Evolutionary conservation across 1,140 invertebrate genomes (phyloP), one percentile per base, ranked within the genome.

Genomic region (Tetraneura akinire): DNA sequence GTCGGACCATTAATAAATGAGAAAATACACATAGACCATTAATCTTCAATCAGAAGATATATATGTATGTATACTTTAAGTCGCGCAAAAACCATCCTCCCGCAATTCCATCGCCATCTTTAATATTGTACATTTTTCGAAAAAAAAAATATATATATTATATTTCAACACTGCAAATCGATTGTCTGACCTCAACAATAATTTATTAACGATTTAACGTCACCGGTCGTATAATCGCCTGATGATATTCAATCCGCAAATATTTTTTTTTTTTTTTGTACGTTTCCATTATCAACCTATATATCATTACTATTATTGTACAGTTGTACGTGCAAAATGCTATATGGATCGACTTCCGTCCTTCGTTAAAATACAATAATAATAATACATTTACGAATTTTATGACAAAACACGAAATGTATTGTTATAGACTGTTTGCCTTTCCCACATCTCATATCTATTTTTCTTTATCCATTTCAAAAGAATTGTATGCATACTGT

Each of bases 1-100:
- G 9, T 78, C 14, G 23, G 55, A 78, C 21, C 74, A 78, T 78
- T 78, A 78, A 78, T 78, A 78, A 78, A 78, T 47, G 55, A n/a
- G 47, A 78, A 78, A 78, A 78, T 60, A 60, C 53, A 62, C 37
- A 49, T 21, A 71, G 6, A n/a, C 37, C 74, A 78, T 78, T 78
- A 78, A 62, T 78, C 74, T 78, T 62, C 73, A 6, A 57, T 10
- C 53, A 2, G 37, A 5, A 29, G 32, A 57, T 76, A 76, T 14
- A 18, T 74, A 3, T 32, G 37, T 51, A 32, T 45, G 73, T 23
- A 42, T 13, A n/a, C 55, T 18, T 45, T 8, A 60, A 62, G n/a
- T 74, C 29, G 68, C 11, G 9, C 47, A 21, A 57, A 78, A 47
- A 47, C 18, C 21, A 18, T 29, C 10, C 9, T 26, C 37, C 42